These are phyloP conservation scores for Psilopsiagon aurifrons DNA, from an alignment of 2,113 vertebrate species.

Conservation along the genomic window DNA sequence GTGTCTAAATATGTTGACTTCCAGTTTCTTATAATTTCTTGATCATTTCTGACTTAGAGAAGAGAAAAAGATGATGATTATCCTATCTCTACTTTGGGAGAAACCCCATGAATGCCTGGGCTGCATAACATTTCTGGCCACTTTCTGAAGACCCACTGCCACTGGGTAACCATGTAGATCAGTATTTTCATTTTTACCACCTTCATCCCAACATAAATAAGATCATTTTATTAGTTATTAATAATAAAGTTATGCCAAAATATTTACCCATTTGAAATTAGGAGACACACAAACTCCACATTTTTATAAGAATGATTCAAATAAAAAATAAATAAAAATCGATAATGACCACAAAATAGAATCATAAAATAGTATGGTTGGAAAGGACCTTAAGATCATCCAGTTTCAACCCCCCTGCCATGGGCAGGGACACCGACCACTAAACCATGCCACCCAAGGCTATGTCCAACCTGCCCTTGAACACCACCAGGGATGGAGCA, in stretches of 20 bases:
- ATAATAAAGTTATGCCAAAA: background rate
- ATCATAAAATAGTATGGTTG: too few relatives aligned
- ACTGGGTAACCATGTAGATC: background rate
- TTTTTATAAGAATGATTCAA: background rate
- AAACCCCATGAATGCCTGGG: background rate
- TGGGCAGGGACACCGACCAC: too few relatives aligned
- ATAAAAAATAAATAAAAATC: background rate
- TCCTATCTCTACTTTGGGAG: background rate
- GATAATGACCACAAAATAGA: background rate
- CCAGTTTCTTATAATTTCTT: background rate
- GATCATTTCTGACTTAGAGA: background rate
- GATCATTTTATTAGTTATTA: background rate
- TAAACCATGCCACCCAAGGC: too few relatives aligned
- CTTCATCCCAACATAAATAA: background rate
- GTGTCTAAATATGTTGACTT: background rate
- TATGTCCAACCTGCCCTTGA: too few relatives aligned
- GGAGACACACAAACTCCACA: background rate
- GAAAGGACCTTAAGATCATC: too few relatives aligned
- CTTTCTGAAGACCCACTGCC: background rate
- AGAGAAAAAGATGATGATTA: background rate
- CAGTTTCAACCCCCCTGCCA: too few relatives aligned
- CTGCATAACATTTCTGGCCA: background rate
- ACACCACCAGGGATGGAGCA: too few relatives aligned
- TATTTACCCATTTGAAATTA: background rate
- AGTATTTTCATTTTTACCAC: background rate